Evolutionary conservation across 2,113 vertebrate genomes (phyloP), one percentile per base, ranked within the genome.

Genomic region (Spizaetus ornatus): DNA sequence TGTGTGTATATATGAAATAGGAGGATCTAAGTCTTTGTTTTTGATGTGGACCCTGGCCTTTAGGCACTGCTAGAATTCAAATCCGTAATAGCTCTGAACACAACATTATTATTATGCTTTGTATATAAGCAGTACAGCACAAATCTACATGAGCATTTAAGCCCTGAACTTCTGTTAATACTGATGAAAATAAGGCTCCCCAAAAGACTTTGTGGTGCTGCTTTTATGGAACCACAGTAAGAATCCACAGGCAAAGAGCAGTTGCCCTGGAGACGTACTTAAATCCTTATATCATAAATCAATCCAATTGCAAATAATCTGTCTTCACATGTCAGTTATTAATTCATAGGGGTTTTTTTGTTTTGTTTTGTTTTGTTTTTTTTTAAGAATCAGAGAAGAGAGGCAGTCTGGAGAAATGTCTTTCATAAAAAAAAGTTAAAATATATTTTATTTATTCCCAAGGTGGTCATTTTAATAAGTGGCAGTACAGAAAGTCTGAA

Each of bases 281-380:
- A 93, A 91, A 67, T 86, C 55, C 50, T 92, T 86, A 82, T 84
- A 86, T 78, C 67, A 71, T 81, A 69, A 94, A 81, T 95, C 71
- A 91, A 56, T 86, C 48, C 48, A 95, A 79, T 82, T 89, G 77
- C 48, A 95, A 86, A 96, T 67, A 89, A 94, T 74, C 36, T 94
- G 27, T 84, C 65, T 93, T 93, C 45, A 40, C 38, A 50, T 58
- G 52, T 38, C 5, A 5, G 61, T 86, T 93, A 84, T 97, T 88
- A 87, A 89, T 89, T 92, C 11, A 47, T 31, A 61, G 25, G 20
- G 17, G 0, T 29, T 29, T 6, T 48, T 40, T 32, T 27, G 2
- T 5, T 9, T 19, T 80, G 38, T 6, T 6, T 25, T 59, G 3
- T 31, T 82, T 48, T 47, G 20, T 11, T 58, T 58, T 36, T 36